Base-by-base conservation (phyloP, 2,888 invertebrate species). In the Cetonia aurata region DNA sequence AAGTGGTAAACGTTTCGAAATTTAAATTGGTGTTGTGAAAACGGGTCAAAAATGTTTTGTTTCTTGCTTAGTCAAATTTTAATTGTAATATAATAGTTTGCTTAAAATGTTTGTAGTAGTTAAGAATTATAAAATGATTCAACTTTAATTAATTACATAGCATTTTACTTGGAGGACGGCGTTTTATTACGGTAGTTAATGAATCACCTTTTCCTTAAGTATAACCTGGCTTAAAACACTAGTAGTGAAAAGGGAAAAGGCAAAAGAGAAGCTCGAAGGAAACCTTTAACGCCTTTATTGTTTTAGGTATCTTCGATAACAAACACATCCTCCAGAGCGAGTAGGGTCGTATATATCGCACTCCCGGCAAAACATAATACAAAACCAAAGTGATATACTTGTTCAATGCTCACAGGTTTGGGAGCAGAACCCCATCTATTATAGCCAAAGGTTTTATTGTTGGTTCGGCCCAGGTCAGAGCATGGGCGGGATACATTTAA, bases 361-460 rank as follows among this genome's bases (percentile, higher is more conserved):
- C 37, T 42, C 50, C 62, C 37, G 37, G 37, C 62, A 69, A 62
- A 69, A 69, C 57, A 60, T 62, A 50, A 48, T 62, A 69, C 69
- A 69, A 69, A 69, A 69, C 69, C 62, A 69, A 69, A 69, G 69
- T 69, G 69, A 69, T 60, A 69, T 69, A 69, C 69, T 69, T 69
- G 69, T 69, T 69, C 69, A 55, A 69, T 62, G 69, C 69, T 69
- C 60, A 69, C 60, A 55, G 25, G 69, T 62, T 62, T 69, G 60
- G 69, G 42, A 48, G 62, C 62, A 31, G 62, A 76, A 75, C 75
- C 79, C 78, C 80, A 80, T 81, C 79, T 79, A 80, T 82, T 82
- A 81, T 76, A 76, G 79, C 79, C 80, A 78, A 78, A 79, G 80
- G 80, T 81, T 81, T 80, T 80, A 80, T 80, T 80, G 79, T 80